phyloP scores from a whole-genome alignment of 92 coral and sea anemone genomes.

The Pocillopora meandrina region DNA sequence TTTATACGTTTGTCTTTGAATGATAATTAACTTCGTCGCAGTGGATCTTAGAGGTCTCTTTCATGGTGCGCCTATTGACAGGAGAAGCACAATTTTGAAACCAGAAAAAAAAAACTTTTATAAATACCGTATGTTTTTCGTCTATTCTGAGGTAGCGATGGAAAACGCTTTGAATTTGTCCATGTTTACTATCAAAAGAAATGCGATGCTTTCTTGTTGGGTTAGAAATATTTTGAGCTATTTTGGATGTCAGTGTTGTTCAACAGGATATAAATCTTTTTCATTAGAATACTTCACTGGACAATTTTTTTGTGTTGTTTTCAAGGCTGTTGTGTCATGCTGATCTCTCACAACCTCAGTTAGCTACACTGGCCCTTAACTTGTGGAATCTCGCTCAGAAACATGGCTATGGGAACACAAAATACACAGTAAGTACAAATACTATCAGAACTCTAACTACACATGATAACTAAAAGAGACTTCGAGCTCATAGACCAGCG shows the following conservation, averaged over 20 bases:
- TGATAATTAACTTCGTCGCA: too few relatives aligned
- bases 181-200: background rate
- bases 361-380: slow-evolving; percentile 78
- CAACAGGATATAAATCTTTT: background rate
- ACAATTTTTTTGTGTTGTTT: background rate
- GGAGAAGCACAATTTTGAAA: too few relatives aligned
- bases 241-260: background rate
- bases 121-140: too few relatives aligned
- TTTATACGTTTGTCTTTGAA: background rate
- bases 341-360: slow-evolving; percentile 69
- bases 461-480: too few relatives aligned
- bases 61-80: too few relatives aligned
- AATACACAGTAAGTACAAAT: slow-evolving; percentile 76
- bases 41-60: too few relatives aligned
- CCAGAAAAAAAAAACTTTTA: too few relatives aligned
- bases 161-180: too few relatives aligned
- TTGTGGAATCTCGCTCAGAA: slow-evolving; percentile 96
- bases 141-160: too few relatives aligned
- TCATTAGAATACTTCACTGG: background rate
- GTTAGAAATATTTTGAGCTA: background rate
- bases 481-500: background rate
- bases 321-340: slow-evolving; percentile 82
- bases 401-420: slow-evolving; percentile 89
- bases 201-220: background rate
- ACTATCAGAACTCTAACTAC: too few relatives aligned